Evolutionary conservation across 1,140 invertebrate species (phyloP), one percentile per base, ranked within the genome.

Genomic region (Philaenus spumarius): DNA sequence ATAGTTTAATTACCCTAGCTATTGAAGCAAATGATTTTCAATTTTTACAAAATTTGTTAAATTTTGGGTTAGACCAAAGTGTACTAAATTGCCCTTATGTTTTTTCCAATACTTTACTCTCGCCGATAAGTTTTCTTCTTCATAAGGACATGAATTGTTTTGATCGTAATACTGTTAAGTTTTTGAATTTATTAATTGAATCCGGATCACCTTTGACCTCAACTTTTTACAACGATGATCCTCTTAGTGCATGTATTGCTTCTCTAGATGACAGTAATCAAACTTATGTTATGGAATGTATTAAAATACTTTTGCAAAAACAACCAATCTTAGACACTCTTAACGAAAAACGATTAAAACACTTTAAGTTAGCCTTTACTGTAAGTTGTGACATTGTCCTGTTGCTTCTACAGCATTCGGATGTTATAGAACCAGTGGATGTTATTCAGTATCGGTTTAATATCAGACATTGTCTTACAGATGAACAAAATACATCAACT

Each of bases 221-320:
- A 17, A 19, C 34, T 4, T 37, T 30, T 22, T 37, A 5, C 15
- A 37, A 37, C 7, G 20, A 37, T 17, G 22, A 26, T 39, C 50
- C 50, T n/a, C 15, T 53, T 2, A 37, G 50, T 20, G 26, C 50
- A 6, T 17, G 50, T 7, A 15, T 53, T 11, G 26, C 37, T 11
- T 30, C 50, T 20, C 37, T 53, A 12, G 22, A 53, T 22, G 50
- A 53, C 14, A 37, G 3, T 34, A 19, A 30, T 15, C 2, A 3
- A 9, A 14, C 17, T 2, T 9, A 20, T 15, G 50, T 53, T 1
- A 7, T 53, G 34, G 20, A 20, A 53, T 53, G 50, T 26, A 11
- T 53, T 14, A 39, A 39, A 26, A 35, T 63, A 56, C 48, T 68
- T 22, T 60, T 68, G 24, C 34, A 64, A 22, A 59, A 62, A 43